Percentiles rank a stretch among this genome's conserved stretches.
Conservation (phyloP, 1,140 invertebrate species). For the Sinella curviseta region DNA sequence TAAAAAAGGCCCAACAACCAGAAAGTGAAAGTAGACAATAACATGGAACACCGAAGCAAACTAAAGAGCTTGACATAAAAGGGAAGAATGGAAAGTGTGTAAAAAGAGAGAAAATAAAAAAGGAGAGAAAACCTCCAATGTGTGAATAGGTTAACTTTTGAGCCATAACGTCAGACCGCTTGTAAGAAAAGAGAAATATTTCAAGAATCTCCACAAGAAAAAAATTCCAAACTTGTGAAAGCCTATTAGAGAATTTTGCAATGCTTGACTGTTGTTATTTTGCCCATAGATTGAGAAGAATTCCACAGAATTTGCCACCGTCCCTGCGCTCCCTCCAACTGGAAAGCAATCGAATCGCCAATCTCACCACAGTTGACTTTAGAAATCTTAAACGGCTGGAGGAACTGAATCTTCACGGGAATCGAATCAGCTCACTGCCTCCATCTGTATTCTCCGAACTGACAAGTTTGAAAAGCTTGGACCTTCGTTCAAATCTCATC, state of each 20-base stretch:
- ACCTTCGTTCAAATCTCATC: constrained; percentile 57
- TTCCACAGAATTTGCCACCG: constrained; percentile 69
- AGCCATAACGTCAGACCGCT: not conserved
- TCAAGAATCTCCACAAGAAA: not conserved
- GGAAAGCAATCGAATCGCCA: constrained; percentile 67
- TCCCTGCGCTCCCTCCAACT: constrained; percentile 65
- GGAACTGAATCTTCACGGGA: constrained; percentile 68
- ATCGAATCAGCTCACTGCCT: constrained; percentile 66
- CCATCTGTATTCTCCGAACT: constrained; percentile 69
- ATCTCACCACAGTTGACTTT: constrained; percentile 67
- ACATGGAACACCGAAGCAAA: not conserved
- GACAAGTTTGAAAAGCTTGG: constrained; percentile 60
- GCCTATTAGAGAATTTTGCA: not conserved
- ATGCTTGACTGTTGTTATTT: not conserved
- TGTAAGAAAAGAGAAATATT: not conserved
- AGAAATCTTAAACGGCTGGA: constrained; percentile 68
- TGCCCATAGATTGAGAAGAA: constrained; percentile 56
- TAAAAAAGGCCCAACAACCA: not conserved
- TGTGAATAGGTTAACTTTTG: constrained; percentile 6
- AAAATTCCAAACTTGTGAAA: not conserved
- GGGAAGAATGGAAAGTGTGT: not conserved
- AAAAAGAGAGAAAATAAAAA: not conserved
- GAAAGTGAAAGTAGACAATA: not conserved
- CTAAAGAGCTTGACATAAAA: not conserved
- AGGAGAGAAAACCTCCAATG: not conserved